These are phyloP conservation scores for Cryptocheilus praepositus DNA, from an alignment of 2,888 invertebrate genomes.

Conservation along the genomic window DNA sequence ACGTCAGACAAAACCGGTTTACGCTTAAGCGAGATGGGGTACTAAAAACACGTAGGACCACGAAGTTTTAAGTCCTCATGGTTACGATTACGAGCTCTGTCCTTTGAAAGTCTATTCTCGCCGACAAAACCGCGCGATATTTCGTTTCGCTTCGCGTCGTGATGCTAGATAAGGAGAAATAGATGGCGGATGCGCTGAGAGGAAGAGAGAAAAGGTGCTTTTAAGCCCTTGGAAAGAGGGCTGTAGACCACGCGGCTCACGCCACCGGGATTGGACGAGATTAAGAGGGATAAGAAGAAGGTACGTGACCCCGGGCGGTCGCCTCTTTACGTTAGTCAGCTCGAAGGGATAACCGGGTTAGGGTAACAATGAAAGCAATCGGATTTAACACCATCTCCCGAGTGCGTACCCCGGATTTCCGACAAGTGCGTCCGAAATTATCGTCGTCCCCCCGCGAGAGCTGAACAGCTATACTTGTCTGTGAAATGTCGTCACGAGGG, in stretches of 20 bases:
- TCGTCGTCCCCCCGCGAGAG: slow-evolving; percentile 32
- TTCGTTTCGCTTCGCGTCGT: background rate
- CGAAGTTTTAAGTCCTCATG: too few relatives aligned
- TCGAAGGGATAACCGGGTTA: slow-evolving; percentile 68
- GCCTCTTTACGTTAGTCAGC: slow-evolving; percentile 60
- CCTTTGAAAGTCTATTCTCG: background rate
- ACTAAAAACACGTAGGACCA: too few relatives aligned
- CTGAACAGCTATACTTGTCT: slow-evolving; percentile 37
- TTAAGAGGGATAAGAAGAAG: slow-evolving; percentile 66
- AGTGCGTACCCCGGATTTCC: slow-evolving; percentile 59
- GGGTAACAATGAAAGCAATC: slow-evolving; percentile 72
- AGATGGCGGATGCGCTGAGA: background rate
- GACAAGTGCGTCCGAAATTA: slow-evolving; percentile 56
- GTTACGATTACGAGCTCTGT: background rate
- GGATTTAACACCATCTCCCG: slow-evolving; percentile 69
- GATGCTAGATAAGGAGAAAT: background rate
- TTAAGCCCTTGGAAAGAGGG: slow-evolving; percentile 32
- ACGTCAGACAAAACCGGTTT: too few relatives aligned
- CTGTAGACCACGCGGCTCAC: slow-evolving; percentile 36
- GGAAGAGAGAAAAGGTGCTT: slow-evolving; percentile 17
- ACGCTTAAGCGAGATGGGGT: too few relatives aligned
- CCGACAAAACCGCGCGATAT: background rate
- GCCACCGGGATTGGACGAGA: slow-evolving; percentile 55
- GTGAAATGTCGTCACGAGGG: slow-evolving; percentile 48
- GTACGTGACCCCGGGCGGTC: slow-evolving; percentile 64